Conservation (phyloP, 2,113 vertebrate genomes). For the Lampris megalopsis region DNA sequence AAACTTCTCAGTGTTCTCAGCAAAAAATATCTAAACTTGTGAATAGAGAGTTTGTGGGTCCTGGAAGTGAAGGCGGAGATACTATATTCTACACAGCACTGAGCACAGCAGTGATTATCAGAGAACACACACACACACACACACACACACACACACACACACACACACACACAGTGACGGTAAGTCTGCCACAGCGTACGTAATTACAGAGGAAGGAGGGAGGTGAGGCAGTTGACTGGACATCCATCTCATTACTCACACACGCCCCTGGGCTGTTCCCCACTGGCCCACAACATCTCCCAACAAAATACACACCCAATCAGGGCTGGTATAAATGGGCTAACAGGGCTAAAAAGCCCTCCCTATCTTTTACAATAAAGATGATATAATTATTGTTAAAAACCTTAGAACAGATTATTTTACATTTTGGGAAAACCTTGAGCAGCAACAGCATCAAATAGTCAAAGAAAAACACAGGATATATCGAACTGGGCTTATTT, state of each 20-base stretch:
- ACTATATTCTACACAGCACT: background rate
- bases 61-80: background rate
- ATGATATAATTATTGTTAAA: too few species aligned
- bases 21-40: too few species aligned
- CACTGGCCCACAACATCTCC: conserved; percentile 20
- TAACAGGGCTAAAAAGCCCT: too few species aligned
- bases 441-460: too few species aligned
- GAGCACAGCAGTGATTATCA: background rate
- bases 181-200: conserved; percentile 5
- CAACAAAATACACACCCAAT: background rate
- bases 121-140: background rate
- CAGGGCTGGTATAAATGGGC: background rate
- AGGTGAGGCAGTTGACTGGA: conserved; percentile 49
- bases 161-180: background rate
- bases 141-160: background rate
- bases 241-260: conserved; percentile 46
- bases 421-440: too few species aligned
- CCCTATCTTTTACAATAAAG: too few species aligned
- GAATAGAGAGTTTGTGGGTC: background rate
- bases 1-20: too few species aligned
- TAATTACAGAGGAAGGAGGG: conserved; percentile 56
- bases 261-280: conserved; percentile 33
- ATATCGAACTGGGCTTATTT: too few species aligned
- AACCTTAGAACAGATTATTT: too few species aligned
- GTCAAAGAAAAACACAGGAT: too few species aligned